phyloP scores from a whole-genome alignment of 2,797 vertebrate genomes.

The Masticophis lateralis region DNA sequence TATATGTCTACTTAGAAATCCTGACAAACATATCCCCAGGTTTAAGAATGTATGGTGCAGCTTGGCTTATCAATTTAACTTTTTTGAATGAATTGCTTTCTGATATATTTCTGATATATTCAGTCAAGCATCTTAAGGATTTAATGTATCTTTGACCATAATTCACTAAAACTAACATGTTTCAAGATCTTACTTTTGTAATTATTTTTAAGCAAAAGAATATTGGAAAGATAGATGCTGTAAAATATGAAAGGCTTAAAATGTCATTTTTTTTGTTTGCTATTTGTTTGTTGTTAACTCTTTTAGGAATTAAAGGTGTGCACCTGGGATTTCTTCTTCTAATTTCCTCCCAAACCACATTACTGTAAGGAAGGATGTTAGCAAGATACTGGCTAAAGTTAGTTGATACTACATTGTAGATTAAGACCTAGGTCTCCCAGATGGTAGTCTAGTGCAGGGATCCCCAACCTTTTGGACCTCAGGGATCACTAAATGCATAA shows the following conservation, averaged over 20 bases:
- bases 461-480: no score
- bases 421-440: not conserved
- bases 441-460: not conserved
- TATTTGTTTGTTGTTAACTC: not conserved
- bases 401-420: not conserved
- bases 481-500: no score
- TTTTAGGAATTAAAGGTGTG: not conserved
- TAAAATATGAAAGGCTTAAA: not conserved
- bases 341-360: not conserved
- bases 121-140: not conserved
- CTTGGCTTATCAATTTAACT: not conserved
- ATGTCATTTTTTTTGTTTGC: not conserved
- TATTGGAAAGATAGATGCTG: not conserved
- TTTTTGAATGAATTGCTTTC: not conserved
- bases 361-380: not conserved
- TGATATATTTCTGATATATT: not conserved
- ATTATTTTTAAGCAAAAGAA: not conserved
- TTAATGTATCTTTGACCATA: not conserved
- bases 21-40: not conserved
- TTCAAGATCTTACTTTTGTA: not conserved
- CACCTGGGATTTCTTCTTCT: not conserved
- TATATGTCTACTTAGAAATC: not conserved
- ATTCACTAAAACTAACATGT: not conserved
- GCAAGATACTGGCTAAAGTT: not conserved
- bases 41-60: not conserved